These are phyloP conservation scores for Clarias fuscus DNA, from an alignment of 2,797 vertebrate species.

Conservation along the genomic window DNA sequence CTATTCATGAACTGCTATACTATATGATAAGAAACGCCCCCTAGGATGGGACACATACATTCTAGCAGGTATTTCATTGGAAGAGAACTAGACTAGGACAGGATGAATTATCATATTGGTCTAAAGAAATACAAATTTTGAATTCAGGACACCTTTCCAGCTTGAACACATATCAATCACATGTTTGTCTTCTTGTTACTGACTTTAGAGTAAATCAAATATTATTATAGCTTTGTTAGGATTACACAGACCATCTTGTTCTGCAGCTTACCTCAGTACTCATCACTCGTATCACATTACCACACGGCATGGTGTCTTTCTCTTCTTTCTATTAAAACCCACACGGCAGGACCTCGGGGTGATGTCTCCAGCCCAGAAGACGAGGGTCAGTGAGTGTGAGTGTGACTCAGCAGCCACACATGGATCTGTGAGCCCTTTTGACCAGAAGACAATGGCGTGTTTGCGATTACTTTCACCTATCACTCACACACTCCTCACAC, in stretches of 20 bases:
- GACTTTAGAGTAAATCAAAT: neutral
- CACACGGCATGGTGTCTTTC: neutral
- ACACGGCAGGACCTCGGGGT: conserved; percentile 47
- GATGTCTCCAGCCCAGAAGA: conserved; percentile 52
- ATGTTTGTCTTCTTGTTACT: neutral
- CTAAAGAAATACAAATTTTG: neutral
- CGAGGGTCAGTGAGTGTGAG: conserved; percentile 53
- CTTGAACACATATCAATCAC: neutral
- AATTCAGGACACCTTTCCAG: neutral
- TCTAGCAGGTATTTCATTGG: neutral
- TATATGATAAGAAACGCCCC: neutral
- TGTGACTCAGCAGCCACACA: conserved; percentile 35
- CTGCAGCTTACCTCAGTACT: neutral
- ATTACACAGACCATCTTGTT: neutral
- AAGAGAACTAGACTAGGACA: neutral
- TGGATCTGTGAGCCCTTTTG: conserved; percentile 49
- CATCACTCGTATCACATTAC: neutral
- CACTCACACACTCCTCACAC: conserved; percentile 64
- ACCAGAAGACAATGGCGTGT: conserved; percentile 68
- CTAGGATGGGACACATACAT: neutral
- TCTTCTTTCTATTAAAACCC: neutral
- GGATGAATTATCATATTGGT: neutral
- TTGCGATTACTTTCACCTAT: conserved; percentile 72
- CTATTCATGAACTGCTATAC: neutral
- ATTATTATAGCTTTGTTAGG: neutral